Evolutionary conservation across 2,888 invertebrate genomes (phyloP).

Genomic region (Drosophila setosimentum): DNA sequence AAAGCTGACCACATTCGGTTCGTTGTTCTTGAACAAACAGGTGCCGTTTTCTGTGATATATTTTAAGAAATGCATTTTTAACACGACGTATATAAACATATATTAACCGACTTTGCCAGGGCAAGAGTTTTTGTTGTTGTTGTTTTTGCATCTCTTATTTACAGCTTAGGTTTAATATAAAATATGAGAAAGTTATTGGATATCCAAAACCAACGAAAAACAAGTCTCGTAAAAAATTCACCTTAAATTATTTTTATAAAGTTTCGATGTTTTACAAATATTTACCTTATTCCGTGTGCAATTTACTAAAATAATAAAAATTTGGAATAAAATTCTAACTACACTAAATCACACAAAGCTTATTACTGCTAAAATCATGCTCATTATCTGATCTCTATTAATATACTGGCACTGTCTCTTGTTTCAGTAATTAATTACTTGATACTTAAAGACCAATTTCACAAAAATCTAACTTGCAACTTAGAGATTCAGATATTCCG

Average conservation of each 20-base stretch:
- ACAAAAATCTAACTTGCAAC: background rate
- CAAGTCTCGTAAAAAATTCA: too few species aligned
- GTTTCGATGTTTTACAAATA: background rate
- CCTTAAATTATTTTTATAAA: background rate
- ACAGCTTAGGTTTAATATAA: rapidly evolving
- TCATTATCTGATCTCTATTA: background rate
- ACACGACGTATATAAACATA: too few species aligned
- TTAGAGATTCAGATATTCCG: too few species aligned
- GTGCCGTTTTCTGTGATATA: slow-evolving; percentile 88
- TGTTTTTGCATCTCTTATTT: background rate
- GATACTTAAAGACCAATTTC: background rate
- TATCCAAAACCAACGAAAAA: too few species aligned
- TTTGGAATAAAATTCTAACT: background rate
- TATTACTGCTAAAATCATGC: background rate
- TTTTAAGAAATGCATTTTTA: background rate
- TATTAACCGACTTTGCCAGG: too few species aligned
- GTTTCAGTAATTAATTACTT: background rate
- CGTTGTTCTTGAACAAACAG: slow-evolving; percentile 91
- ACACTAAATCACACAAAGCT: background rate
- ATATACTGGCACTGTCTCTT: background rate
- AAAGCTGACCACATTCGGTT: slow-evolving; percentile 92
- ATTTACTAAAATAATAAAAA: background rate
- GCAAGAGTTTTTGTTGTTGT: too few species aligned
- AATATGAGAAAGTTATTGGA: background rate
- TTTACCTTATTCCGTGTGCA: background rate